These are phyloP conservation scores for Lepidothrix coronata DNA, from an alignment of 2,113 vertebrate species.

Conservation along the genomic window DNA sequence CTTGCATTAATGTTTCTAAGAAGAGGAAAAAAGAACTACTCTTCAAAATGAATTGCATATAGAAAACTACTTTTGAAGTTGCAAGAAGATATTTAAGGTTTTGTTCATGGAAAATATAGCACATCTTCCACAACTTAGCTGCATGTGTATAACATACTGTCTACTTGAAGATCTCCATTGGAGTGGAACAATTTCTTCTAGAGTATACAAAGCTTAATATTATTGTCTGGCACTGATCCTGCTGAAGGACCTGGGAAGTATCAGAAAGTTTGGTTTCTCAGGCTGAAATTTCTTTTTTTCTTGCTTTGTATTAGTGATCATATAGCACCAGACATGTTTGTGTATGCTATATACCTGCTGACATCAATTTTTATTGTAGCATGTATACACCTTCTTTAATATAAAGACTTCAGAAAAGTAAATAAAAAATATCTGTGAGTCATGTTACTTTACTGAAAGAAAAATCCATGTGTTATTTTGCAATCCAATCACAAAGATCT, in stretches of 20 bases:
- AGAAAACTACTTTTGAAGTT: neutral
- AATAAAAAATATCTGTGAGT: neutral
- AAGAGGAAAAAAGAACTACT: neutral
- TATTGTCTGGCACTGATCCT: slow-evolving; percentile 17
- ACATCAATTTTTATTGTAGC: neutral
- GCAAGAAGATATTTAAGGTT: neutral
- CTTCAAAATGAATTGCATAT: neutral
- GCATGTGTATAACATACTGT: neutral
- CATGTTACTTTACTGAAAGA: neutral
- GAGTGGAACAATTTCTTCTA: neutral
- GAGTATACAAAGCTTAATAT: slow-evolving; percentile 6
- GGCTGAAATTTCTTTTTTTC: neutral
- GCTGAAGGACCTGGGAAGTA: slow-evolving; percentile 8
- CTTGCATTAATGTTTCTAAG: neutral
- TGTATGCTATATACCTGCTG: neutral
- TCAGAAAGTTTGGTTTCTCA: slow-evolving; percentile 13
- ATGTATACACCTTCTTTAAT: neutral
- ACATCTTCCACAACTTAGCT: neutral
- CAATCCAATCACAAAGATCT: neutral
- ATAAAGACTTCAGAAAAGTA: neutral
- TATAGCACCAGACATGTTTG: neutral
- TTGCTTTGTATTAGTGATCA: neutral
- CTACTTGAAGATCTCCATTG: neutral
- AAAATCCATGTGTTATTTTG: neutral
- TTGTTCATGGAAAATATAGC: neutral